Evolutionary conservation across 1,140 invertebrate genomes (phyloP).

Genomic region (Eulimnadia texana): DNA sequence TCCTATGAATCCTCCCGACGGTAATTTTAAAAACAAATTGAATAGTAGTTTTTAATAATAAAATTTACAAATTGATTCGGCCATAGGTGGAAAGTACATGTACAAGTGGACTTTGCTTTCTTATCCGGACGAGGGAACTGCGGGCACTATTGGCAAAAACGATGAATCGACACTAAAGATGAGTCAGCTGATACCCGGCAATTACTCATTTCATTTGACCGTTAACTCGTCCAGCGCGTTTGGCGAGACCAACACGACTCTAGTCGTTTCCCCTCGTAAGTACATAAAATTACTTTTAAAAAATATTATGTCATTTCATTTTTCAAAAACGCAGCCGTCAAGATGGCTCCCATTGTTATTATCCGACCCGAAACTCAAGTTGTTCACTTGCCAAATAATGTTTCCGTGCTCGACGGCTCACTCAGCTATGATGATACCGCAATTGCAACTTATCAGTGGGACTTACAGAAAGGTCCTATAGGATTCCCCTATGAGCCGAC

Average conservation of each 20-base stretch:
- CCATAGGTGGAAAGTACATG: slow-evolving; percentile 50
- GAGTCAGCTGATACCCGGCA: slow-evolving; percentile 61
- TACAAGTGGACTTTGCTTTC: slow-evolving; percentile 77
- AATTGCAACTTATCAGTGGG: slow-evolving; percentile 80
- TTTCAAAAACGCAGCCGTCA: slow-evolving; percentile 38
- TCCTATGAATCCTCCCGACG: slow-evolving; percentile 47
- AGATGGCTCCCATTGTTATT: slow-evolving; percentile 67
- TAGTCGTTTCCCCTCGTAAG: slow-evolving; percentile 72
- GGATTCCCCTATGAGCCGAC: slow-evolving; percentile 64
- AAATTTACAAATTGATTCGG: too few relatives aligned
- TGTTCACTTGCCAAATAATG: slow-evolving; percentile 74
- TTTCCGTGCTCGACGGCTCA: slow-evolving; percentile 76
- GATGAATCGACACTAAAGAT: slow-evolving; percentile 62
- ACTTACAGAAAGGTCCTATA: slow-evolving; percentile 69
- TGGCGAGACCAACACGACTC: slow-evolving; percentile 74
- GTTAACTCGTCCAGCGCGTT: slow-evolving; percentile 55
- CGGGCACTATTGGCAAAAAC: slow-evolving; percentile 67
- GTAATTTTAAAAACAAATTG: slow-evolving; percentile 26
- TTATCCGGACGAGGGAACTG: slow-evolving; percentile 54
- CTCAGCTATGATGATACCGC: slow-evolving; percentile 62
- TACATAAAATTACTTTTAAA: too few relatives aligned
- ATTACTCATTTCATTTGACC: slow-evolving; percentile 76
- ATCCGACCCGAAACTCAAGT: slow-evolving; percentile 69
- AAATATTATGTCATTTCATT: not conserved
- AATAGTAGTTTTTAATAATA: slow-evolving; percentile 5